Evolutionary conservation across 37 sponge, comb jelly and placozoan species (phyloP).

Genomic region (Haliclona indistincta): DNA sequence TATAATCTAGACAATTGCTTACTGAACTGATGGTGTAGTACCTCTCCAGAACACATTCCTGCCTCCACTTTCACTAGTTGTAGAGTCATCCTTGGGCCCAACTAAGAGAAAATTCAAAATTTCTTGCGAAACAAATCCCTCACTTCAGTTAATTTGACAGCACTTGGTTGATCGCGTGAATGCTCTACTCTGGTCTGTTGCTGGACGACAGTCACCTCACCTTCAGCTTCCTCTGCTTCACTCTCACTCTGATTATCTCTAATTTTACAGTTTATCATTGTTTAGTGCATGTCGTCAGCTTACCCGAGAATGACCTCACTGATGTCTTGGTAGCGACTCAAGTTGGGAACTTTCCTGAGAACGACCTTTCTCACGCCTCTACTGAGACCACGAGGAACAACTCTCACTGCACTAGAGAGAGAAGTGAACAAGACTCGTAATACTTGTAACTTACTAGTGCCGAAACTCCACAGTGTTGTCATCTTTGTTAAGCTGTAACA

Average conservation of each 20-base stretch:
- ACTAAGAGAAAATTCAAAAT: slow-evolving; percentile 39
- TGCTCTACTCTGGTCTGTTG: slow-evolving; percentile 78
- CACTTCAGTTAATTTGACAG: slow-evolving; percentile 77
- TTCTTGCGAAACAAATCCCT: not conserved
- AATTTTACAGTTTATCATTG: not conserved
- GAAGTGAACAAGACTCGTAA: not conserved
- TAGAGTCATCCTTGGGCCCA: slow-evolving; percentile 81
- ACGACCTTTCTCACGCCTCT: slow-evolving; percentile 64
- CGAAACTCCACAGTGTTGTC: slow-evolving; percentile 58
- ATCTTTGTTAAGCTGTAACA: slow-evolving; percentile 50
- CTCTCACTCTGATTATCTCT: slow-evolving; percentile 81
- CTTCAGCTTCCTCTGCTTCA: slow-evolving; percentile 67
- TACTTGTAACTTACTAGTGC: slow-evolving; percentile 75
- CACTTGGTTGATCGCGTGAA: slow-evolving; percentile 59
- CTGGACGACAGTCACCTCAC: slow-evolving; percentile 71
- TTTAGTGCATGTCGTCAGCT: slow-evolving; percentile 8
- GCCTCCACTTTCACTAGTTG: slow-evolving; percentile 80
- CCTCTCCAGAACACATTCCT: slow-evolving; percentile 83
- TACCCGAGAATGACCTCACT: slow-evolving; percentile 78
- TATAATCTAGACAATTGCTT: slow-evolving; percentile 4
- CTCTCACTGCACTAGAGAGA: slow-evolving; percentile 51
- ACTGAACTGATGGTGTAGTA: slow-evolving; percentile 78
- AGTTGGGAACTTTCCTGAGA: slow-evolving; percentile 48
- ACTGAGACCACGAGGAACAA: slow-evolving; percentile 67
- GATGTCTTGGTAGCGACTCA: slow-evolving; percentile 75